Percentiles rank a stretch among this genome's conserved stretches.
Conservation (phyloP, 2,888 invertebrate species). For the Drosophila vallismaia region DNA sequence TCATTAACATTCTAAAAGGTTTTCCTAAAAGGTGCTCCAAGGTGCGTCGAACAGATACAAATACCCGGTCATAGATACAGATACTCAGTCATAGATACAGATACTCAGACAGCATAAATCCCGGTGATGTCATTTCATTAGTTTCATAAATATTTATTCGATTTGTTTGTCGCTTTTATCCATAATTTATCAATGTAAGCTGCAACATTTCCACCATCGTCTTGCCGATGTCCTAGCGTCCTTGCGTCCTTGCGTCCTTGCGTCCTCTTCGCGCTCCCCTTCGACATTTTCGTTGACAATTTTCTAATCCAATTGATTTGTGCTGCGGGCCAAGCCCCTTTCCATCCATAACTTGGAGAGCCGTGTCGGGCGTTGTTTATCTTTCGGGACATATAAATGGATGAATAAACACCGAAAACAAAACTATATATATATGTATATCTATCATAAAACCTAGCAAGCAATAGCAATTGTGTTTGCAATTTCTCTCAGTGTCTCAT, state of each 20-base stretch:
- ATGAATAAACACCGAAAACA: slow-evolving; percentile 13
- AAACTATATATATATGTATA: too few relatives aligned
- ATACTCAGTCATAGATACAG: not conserved
- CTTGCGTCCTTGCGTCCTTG: slow-evolving; percentile 1
- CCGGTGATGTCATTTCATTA: slow-evolving; percentile 74
- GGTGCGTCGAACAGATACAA: slow-evolving; percentile 30
- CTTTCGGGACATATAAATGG: slow-evolving; percentile 52
- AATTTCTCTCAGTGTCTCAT: not conserved
- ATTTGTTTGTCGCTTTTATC: slow-evolving; percentile 64
- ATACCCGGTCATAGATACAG: not conserved
- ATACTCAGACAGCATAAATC: slow-evolving; percentile 29
- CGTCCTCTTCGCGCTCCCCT: not conserved
- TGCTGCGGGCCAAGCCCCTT: slow-evolving; percentile 62
- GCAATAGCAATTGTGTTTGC: too few relatives aligned
- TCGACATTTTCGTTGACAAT: slow-evolving; percentile 68
- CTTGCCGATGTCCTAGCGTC: slow-evolving; percentile 20
- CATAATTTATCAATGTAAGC: slow-evolving; percentile 76
- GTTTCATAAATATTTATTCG: slow-evolving; percentile 79
- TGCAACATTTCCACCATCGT: slow-evolving; percentile 56
- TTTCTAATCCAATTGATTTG: slow-evolving; percentile 78
- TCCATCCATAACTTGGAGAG: slow-evolving; percentile 46
- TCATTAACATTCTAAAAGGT: slow-evolving; percentile 78
- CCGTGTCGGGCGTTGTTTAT: slow-evolving; percentile 71
- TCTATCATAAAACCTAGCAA: too few relatives aligned
- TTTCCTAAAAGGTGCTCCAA: slow-evolving; percentile 75